Evolutionary conservation across 2,888 invertebrate genomes (phyloP).

Genomic region (Vandiemenella viatica): DNA sequence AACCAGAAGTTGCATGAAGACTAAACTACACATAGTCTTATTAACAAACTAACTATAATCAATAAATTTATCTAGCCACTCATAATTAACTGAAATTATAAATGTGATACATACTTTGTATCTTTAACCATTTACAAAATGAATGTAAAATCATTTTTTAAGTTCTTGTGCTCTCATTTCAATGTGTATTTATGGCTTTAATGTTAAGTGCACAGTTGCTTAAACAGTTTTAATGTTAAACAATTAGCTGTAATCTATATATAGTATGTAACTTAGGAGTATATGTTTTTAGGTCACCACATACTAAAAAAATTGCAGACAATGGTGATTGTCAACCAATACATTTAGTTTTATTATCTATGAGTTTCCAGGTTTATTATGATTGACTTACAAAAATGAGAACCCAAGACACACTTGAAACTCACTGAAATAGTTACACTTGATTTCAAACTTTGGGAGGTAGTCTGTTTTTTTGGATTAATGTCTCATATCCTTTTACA

Average conservation of each 20-base stretch:
- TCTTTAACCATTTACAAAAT: constrained; percentile 7
- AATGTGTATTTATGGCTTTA: not conserved
- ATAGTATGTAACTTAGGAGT: no score
- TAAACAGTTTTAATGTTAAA: no score
- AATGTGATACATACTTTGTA: constrained; percentile 4
- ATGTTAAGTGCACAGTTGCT: no score
- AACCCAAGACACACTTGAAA: not conserved
- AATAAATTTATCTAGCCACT: constrained; percentile 10
- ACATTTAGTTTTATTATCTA: no score
- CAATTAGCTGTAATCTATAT: no score
- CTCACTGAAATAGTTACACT: not conserved
- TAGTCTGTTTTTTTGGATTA: constrained; percentile 1
- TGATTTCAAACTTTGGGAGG: constrained; percentile 6
- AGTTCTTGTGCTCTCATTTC: not conserved
- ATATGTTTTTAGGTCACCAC: no score
- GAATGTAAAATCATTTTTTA: not conserved
- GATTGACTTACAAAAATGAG: not conserved
- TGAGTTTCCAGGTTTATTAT: no score
- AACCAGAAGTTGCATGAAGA: constrained; percentile 6
- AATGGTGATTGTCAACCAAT: no score
- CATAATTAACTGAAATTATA: constrained; percentile 5
- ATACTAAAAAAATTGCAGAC: no score
- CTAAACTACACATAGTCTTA: constrained; percentile 10
- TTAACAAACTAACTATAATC: constrained; percentile 15
- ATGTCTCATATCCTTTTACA: not conserved